Conservation (phyloP, 2,888 invertebrate species). For the Trilocha varians region DNA sequence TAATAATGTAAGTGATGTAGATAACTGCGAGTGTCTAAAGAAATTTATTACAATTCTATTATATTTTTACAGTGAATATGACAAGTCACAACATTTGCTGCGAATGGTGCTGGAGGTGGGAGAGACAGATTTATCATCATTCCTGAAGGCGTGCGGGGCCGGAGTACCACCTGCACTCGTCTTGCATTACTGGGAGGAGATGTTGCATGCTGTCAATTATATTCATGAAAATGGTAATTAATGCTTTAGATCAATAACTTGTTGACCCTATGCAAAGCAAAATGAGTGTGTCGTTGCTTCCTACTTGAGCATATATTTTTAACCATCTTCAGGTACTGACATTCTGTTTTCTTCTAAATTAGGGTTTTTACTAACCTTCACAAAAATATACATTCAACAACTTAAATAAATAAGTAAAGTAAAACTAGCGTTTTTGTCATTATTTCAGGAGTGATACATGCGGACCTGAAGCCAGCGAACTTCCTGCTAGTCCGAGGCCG, state of each 20-base stretch:
- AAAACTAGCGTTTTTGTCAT: no score
- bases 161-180: slow-evolving; percentile 82
- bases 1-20: no score
- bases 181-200: slow-evolving; percentile 93
- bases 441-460: slow-evolving; percentile 96
- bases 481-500: slow-evolving; percentile 90
- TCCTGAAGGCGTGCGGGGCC: slow-evolving; percentile 76
- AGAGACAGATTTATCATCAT: slow-evolving; percentile 88
- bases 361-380: no score
- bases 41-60: background rate
- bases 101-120: slow-evolving; percentile 95
- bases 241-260: no score
- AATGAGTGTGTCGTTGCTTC: no score
- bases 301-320: no score
- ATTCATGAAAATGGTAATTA: slow-evolving; percentile 89
- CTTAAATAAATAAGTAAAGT: no score
- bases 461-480: slow-evolving; percentile 97
- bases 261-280: no score
- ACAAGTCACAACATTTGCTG: slow-evolving; percentile 75
- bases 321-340: no score
- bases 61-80: slow-evolving; percentile 76
- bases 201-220: slow-evolving; percentile 91
- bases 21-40: no score
- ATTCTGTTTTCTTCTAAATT: no score
- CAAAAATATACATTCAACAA: no score